phyloP scores from a whole-genome alignment of 2,797 vertebrate species.

The Caiman crocodilus region DNA sequence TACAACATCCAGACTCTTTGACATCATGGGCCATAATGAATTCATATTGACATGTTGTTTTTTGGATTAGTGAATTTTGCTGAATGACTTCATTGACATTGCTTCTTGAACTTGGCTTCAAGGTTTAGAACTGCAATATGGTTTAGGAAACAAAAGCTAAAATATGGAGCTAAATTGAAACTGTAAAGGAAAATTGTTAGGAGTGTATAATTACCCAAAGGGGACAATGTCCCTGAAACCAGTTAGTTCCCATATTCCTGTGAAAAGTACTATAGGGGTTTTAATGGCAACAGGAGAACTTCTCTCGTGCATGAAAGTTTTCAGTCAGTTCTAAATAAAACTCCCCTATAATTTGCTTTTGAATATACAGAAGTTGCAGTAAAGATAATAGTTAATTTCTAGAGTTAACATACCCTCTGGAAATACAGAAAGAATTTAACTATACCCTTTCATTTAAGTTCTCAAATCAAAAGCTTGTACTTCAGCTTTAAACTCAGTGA shows the following conservation, averaged over 20 bases:
- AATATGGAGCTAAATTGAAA: background rate
- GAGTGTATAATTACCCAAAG: background rate
- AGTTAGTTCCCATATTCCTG: background rate
- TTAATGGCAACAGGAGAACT: background rate
- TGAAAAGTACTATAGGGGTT: background rate
- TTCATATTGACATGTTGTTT: conserved; percentile 63
- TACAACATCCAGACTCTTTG: conserved; percentile 43
- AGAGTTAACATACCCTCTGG: conserved; percentile 3
- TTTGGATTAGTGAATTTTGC: background rate
- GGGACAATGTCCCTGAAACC: background rate
- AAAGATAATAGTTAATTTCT: background rate
- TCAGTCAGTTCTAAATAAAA: background rate
- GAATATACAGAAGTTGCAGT: background rate
- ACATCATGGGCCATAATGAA: conserved; percentile 40
- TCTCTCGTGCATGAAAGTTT: background rate
- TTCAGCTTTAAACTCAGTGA: background rate
- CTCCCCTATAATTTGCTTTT: background rate
- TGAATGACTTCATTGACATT: background rate
- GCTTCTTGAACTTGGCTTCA: background rate
- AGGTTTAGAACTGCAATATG: background rate
- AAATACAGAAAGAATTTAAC: conserved; percentile 23
- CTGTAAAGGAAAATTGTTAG: background rate
- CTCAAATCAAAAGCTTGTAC: fast-evolving
- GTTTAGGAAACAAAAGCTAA: background rate
- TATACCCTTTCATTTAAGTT: background rate